These are phyloP conservation scores for Drosophila stalkeri DNA, from an alignment of 2,888 invertebrate genomes.

Conservation along the genomic window DNA sequence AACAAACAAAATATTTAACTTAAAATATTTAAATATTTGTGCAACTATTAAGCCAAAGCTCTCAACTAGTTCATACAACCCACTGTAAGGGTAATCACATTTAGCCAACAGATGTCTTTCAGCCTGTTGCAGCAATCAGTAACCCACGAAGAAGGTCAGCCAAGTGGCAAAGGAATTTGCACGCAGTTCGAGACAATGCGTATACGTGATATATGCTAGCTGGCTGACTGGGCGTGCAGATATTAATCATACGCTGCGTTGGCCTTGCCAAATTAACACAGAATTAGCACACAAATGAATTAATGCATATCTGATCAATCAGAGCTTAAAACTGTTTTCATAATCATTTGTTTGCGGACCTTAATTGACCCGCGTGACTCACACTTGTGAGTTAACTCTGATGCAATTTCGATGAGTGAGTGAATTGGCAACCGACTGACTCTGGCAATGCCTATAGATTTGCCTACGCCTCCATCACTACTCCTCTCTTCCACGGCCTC, in stretches of 20 bases:
- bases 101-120: constrained; percentile 22
- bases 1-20: too few species aligned
- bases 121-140: constrained; percentile 6
- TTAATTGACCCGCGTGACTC: constrained; percentile 58
- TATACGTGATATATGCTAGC: constrained; percentile 47
- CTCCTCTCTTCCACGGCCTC: too few species aligned
- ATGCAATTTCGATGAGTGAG: constrained; percentile 26
- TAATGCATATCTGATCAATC: constrained; percentile 24
- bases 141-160: constrained; percentile 64
- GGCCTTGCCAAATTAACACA: constrained; percentile 62
- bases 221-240: constrained; percentile 16
- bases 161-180: constrained; percentile 70
- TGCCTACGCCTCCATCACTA: not conserved
- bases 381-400: constrained; percentile 16
- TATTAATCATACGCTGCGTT: constrained; percentile 60
- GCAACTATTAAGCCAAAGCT: not conserved
- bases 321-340: constrained; percentile 35
- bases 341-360: constrained; percentile 59
- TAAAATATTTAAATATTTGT: not conserved
- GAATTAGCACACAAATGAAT: constrained; percentile 58
- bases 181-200: constrained; percentile 40
- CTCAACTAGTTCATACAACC: not conserved
- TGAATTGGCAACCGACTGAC: constrained; percentile 3
- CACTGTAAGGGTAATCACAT: not conserved
- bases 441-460: constrained; percentile 17